Base-by-base conservation (phyloP, 2,113 vertebrate species). In the Peromyscus leucopus region DNA sequence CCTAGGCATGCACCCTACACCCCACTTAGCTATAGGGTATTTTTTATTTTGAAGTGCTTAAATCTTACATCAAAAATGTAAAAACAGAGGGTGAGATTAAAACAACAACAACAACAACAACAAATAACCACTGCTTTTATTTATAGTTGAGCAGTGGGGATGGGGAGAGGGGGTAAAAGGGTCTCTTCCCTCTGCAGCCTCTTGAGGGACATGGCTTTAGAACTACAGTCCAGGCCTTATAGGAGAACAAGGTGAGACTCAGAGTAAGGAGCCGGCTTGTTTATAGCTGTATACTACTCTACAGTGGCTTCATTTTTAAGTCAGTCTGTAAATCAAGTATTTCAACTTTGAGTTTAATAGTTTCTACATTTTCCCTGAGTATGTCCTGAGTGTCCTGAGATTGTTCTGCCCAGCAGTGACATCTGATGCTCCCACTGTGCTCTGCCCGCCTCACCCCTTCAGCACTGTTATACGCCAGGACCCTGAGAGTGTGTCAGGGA, bases 381-480 rank as follows among this genome's bases (percentile, higher is more conserved):
- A 9, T 84, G 24, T 46, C 13, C 59, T 31, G 13, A 17, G 13
- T 31, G 24, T 42, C 82, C 57, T 84, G 39, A 31, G 83, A 31
- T 31, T 59, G 19, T 19, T 63, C n/a, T 85, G 59, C 12, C 28
- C 22, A 26, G 36, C 28, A 24, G 21, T 31, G 13, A 11, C 0
- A 17, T 7, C 7, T 0, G 46, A 28, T 86, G 0, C 5, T 0
- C 5, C 19, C 33, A 9, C 21, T 26, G 16, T 19, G 55, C 55
- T 65, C 83, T 3, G 22, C 16, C 69, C 3, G 2, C 31, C 7
- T 19, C n/a, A 10, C 39, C 15, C n/a, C 24, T 55, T 65, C 10
- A 3, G 51, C 46, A 24, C 9, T 61, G 2, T 1, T 6, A 2
- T 7, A 6, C 33, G 13, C 17, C 1, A 36, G 0, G 0, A 22